Evolutionary conservation across 2,888 invertebrate species (phyloP), one percentile per base, ranked within the genome.

Genomic region (Pristionchus arcanus): DNA sequence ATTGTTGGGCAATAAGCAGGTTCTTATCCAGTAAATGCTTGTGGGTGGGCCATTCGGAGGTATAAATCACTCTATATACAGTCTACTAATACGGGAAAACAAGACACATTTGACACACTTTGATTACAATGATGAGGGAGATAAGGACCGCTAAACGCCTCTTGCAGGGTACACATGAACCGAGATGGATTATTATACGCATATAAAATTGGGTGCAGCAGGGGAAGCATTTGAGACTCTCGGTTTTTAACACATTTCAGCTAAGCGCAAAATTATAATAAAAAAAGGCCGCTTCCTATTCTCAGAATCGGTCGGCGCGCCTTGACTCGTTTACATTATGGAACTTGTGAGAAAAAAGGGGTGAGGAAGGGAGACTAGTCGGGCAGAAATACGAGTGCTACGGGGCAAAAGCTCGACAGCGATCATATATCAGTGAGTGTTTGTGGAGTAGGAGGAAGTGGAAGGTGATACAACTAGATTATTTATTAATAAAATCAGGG

Each of bases 291-390:
- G 25, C 74, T 77, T 21, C 21, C 74, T 42, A 77, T 77, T 77
- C 74, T 13, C 34, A 42, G 74, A 81, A 81, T 81, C 42, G 81
- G 74, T 15, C 21, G 37, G 16, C n/a, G 77, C n/a, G 77, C 42
- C 25, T n/a, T 31, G 34, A 81, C 81, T 81, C 81, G 81, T 81
- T 81, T 49, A 81, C 81, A 81, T 81, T 81, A 81, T 81, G 81
- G 81, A 81, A 81, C 53, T 53, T 53, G 81, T 53, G 81, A 28
- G 77, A 77, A 34, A 5, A 28, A 37, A 37, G 34, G 77, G 3
- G 25, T 34, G n/a, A 74, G 16, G 21, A 7, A 15, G 42, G 42
- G 31, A 7, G 21, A 28, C 77, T n/a, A 77, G 42, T 9, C 11
- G 42, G 42, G 42, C 42, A 49, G 42, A 49, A 49, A 49, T 49